These are phyloP conservation scores for Carlito syrichta DNA, from an alignment of 2,113 vertebrate species.

Conservation along the genomic window DNA sequence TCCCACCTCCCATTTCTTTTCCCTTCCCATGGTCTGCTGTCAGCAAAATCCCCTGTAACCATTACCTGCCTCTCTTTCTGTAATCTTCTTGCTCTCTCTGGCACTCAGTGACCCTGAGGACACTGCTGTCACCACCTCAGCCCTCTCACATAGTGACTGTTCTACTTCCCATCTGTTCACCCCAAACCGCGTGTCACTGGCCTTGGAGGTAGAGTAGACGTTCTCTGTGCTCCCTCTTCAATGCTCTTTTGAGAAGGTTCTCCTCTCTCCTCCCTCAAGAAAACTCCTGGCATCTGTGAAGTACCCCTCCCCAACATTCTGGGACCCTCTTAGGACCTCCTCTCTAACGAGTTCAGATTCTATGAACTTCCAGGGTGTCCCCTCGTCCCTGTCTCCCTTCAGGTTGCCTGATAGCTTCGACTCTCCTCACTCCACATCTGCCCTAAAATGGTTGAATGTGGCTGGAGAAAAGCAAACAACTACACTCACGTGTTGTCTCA, in stretches of 20 bases:
- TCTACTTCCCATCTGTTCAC: background rate
- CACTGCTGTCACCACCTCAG: fast-evolving
- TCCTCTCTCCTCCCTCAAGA: background rate
- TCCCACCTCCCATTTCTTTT: background rate
- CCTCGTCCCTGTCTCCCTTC: background rate
- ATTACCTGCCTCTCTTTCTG: background rate
- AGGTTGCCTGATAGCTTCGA: background rate
- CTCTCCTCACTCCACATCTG: background rate
- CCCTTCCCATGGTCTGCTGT: fast-evolving
- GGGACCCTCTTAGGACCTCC: background rate
- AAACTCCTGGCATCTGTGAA: background rate
- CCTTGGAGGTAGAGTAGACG: background rate
- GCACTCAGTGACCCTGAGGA: background rate
- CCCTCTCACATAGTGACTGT: background rate
- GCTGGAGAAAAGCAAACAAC: background rate
- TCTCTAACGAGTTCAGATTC: too few species aligned
- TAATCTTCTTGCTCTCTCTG: too few species aligned
- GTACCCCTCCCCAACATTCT: background rate
- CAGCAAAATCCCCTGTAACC: background rate
- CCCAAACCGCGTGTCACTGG: background rate
- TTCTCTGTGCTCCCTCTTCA: background rate
- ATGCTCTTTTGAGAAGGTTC: background rate
- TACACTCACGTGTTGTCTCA: fast-evolving
- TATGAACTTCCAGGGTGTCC: fast-evolving
- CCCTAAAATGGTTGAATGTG: background rate